phyloP scores from a whole-genome alignment of 1,140 invertebrate genomes.

The Bemisia tabaci region DNA sequence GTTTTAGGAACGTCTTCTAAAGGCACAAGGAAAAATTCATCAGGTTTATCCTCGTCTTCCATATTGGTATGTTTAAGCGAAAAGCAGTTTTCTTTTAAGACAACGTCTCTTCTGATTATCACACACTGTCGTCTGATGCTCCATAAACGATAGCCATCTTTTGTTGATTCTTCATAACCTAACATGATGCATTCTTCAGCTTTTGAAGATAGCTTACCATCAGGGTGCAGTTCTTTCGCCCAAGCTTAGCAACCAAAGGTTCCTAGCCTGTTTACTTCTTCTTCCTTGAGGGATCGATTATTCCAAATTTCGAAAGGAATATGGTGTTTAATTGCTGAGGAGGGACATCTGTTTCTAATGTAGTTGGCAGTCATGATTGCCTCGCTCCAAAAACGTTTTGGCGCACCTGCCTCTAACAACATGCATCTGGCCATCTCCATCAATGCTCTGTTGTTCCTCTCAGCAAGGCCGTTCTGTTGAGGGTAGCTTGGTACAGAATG shows the following conservation, averaged over 20 bases:
- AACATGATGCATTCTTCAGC: slow-evolving; percentile 16
- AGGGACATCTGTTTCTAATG: slow-evolving; percentile 29
- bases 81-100: background rate
- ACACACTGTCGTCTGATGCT: background rate
- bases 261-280: slow-evolving; percentile 12
- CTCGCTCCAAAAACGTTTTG: slow-evolving; percentile 30
- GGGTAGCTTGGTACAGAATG: slow-evolving; percentile 27
- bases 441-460: background rate
- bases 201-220: background rate
- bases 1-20: slow-evolving; percentile 13
- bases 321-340: slow-evolving; percentile 19
- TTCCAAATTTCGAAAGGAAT: slow-evolving; percentile 27
- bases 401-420: slow-evolving; percentile 27
- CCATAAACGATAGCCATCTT: slow-evolving; percentile 23
- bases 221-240: slow-evolving; percentile 9
- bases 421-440: slow-evolving; percentile 19
- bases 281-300: slow-evolving; percentile 20
- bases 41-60: background rate
- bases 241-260: slow-evolving; percentile 10
- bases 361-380: slow-evolving; percentile 29
- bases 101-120: background rate
- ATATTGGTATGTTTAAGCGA: background rate
- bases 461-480: background rate
- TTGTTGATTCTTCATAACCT: slow-evolving; percentile 17
- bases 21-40: background rate